Base-by-base conservation (phyloP, 2,888 invertebrate species). In the Linnaemya vulpina region DNA sequence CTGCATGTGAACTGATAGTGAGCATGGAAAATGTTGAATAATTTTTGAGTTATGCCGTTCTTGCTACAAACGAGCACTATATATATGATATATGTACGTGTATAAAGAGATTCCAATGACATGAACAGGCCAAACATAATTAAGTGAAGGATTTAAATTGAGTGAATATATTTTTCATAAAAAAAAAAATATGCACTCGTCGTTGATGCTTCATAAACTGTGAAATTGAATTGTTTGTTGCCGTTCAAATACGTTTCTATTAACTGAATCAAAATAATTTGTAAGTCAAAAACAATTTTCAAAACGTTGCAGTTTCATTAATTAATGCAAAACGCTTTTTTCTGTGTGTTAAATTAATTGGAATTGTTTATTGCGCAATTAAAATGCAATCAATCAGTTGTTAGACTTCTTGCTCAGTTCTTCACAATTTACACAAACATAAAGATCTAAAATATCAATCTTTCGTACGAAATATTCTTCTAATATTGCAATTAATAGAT, bases 31-130 rank as follows among this genome's bases (percentile, higher is more conserved):
- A 7, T 15, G 0, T 15, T 15, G n/a, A n/a, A n/a, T 30, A 30
- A 30, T 9, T 30, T 30, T 30, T 22, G 13, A 55, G 25, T 55
- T 55, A 25, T n/a, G 55, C 15, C 13, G 22, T 55, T 55, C n/a
- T 55, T 55, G 15, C 1, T 30, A 15, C 11, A 30, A 55, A 55
- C 30, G 15, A 8, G 30, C 30, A 1, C 13, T 30, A 15, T 49
- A 7, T 17, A 1, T 7, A 15, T n/a, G n/a, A n/a, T n/a, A n/a
- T n/a, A n/a, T n/a, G 8, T 38, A 3, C 11, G 25, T 67, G 0
- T 17, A 22, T 22, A 4, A 0, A 38, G n/a, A 60, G n/a, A 55
- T 76, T 76, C 75, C 75, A 76, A 67, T 76, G 76, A 67, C 67
- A 76, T 49, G 62, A 62, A 22, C 17, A 55, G 17, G 25, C 40